A percentile compares a stretch with the other conserved stretches of the same genome.
phyloP scores from a whole-genome alignment of 2,113 vertebrate species.

The Larimichthys polyactis region DNA sequence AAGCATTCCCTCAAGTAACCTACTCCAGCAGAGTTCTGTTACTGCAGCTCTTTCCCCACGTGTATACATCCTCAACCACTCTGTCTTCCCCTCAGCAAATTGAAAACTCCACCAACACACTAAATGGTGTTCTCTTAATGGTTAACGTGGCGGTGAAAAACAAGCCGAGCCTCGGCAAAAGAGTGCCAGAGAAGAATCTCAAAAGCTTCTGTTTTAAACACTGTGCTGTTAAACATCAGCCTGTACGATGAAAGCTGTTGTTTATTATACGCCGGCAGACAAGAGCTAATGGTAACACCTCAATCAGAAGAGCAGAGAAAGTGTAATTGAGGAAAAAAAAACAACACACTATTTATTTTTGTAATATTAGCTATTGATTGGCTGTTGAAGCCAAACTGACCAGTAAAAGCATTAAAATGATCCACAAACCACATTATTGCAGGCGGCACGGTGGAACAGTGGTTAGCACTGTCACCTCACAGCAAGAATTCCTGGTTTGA shows the following conservation, averaged over 20 bases:
- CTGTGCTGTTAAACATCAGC: neutral
- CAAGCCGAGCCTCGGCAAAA: slow-evolving; percentile 37
- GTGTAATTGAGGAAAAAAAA: neutral
- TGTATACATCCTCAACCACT: slow-evolving; percentile 71
- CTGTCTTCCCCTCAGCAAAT: slow-evolving; percentile 69
- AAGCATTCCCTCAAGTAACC: slow-evolving; percentile 76
- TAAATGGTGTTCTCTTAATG: slow-evolving; percentile 32
- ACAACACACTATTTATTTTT: neutral
- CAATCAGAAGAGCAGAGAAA: neutral
- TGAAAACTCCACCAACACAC: slow-evolving; percentile 67
- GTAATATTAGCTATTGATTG: neutral
- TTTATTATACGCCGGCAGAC: neutral
- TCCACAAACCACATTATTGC: no score
- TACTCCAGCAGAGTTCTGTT: slow-evolving; percentile 79
- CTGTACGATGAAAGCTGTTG: neutral
- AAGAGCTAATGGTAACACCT: neutral
- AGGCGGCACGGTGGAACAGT: no score
- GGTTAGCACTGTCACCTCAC: no score
- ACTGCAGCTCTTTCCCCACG: slow-evolving; percentile 71
- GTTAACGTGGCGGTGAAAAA: slow-evolving; percentile 38
- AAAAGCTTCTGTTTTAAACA: slow-evolving; percentile 26
- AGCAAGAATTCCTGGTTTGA: no score
- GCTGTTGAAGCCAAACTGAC: neutral
- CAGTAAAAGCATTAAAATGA: neutral
- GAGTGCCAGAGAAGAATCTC: slow-evolving; percentile 29